Conservation (phyloP, 2,888 invertebrate species). For the Lobophora halterata region DNA sequence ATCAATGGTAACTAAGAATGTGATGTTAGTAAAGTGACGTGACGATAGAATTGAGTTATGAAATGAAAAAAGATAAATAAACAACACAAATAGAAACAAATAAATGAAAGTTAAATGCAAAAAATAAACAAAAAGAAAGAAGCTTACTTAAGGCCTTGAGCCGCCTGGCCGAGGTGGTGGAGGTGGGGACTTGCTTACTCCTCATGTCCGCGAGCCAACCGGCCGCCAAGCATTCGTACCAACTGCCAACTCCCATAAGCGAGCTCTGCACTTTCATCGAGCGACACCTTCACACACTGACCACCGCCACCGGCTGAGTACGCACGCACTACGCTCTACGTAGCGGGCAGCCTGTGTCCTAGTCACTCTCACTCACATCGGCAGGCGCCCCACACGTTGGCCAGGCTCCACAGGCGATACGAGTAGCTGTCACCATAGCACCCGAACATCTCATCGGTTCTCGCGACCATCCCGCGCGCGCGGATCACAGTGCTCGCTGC, state of each 20-base stretch:
- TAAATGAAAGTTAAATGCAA: conserved; percentile 54
- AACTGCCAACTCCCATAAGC: conserved; percentile 78
- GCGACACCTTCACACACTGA: conserved; percentile 64
- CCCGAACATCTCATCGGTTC: conserved; percentile 88
- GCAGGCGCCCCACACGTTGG: conserved; percentile 88
- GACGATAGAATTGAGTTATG: conserved; percentile 18
- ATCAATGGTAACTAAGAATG: conserved; percentile 2
- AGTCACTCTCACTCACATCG: conserved; percentile 85
- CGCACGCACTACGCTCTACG: conserved; percentile 49
- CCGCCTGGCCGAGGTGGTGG: conserved; percentile 79
- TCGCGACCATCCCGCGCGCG: conserved; percentile 89
- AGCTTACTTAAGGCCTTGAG: conserved; percentile 79
- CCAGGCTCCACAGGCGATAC: conserved; percentile 88
- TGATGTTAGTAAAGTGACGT: conserved; percentile 3
- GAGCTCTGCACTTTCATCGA: conserved; percentile 76
- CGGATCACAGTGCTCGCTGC: conserved; percentile 62
- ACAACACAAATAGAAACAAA: conserved; percentile 34
- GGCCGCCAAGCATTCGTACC: conserved; percentile 75
- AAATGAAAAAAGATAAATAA: conserved; percentile 30
- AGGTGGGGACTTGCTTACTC: conserved; percentile 78
- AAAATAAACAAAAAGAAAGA: conserved; percentile 72
- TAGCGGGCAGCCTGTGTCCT: conserved; percentile 39
- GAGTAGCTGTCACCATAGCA: conserved; percentile 88
- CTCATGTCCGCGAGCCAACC: conserved; percentile 77
- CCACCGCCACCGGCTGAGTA: conserved; percentile 41